Percentiles rank a stretch among this genome's conserved stretches.
Evolutionary conservation across 1,140 invertebrate genomes (phyloP).

Genomic region (Drosophila willistoni): DNA sequence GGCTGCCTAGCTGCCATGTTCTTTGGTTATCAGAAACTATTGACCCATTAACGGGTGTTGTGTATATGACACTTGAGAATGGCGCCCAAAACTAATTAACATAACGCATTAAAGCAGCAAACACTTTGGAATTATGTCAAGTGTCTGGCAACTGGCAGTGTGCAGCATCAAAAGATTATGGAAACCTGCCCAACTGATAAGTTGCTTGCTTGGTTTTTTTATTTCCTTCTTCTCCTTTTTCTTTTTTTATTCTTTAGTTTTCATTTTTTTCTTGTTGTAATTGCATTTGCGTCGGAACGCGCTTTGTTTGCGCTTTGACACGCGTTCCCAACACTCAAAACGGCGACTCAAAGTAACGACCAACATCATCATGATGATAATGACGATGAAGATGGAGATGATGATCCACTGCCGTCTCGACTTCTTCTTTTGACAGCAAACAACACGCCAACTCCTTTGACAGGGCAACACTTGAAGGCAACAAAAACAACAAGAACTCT

Average conservation of each 20-base stretch:
- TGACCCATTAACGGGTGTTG: conserved; percentile 75
- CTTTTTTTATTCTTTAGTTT: background rate
- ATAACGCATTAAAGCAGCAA: conserved; percentile 73
- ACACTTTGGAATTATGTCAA: conserved; percentile 76
- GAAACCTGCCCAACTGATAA: conserved; percentile 43
- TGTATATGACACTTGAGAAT: conserved; percentile 45
- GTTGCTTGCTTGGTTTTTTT: conserved; percentile 25
- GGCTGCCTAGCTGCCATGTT: conserved; percentile 19
- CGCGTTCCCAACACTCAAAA: conserved; percentile 63
- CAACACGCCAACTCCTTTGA: conserved; percentile 42
- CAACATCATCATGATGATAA: conserved; percentile 14
- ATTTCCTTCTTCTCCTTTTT: background rate
- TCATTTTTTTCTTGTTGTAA: conserved; percentile 26
- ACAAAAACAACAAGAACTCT: background rate
- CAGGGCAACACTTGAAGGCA: conserved; percentile 29
- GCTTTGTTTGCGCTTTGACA: conserved; percentile 69
- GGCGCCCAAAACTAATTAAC: conserved; percentile 70
- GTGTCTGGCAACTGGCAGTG: conserved; percentile 46
- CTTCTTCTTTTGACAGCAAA: conserved; percentile 44
- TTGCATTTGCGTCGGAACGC: conserved; percentile 58
- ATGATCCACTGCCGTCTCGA: conserved; percentile 14
- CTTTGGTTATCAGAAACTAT: conserved; percentile 72
- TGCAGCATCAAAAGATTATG: conserved; percentile 70
- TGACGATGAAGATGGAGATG: conserved; percentile 28
- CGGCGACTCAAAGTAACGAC: conserved; percentile 60